A percentile compares a stretch with the other conserved stretches of the same genome.
Conservation (phyloP, 2,888 invertebrate species). For the Machimus rusticus region DNA sequence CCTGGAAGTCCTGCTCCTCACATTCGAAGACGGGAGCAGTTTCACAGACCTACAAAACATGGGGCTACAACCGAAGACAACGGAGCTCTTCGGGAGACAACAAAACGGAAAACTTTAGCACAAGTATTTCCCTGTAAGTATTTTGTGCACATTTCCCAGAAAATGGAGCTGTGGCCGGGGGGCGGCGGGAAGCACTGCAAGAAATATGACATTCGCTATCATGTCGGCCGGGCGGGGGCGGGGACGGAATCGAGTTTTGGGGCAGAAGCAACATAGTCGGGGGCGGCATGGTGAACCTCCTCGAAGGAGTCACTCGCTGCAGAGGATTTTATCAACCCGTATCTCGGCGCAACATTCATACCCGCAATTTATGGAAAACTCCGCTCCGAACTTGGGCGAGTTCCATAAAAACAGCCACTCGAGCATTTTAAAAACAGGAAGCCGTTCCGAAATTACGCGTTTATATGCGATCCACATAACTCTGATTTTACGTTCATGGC, state of each 20-base stretch:
- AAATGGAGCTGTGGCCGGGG: neutral
- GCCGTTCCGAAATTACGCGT: conserved; percentile 44
- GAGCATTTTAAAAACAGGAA: conserved; percentile 47
- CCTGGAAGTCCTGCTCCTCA: neutral
- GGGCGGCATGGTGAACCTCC: neutral
- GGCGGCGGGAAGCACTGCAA: neutral
- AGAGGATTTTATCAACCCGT: conserved; percentile 38
- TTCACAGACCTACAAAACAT: neutral
- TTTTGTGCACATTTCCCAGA: conserved; percentile 36
- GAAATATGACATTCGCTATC: conserved; percentile 31
- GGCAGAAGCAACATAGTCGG: neutral
- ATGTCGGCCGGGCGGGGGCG: neutral
- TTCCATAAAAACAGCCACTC: conserved; percentile 44
- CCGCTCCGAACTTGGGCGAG: conserved; percentile 42
- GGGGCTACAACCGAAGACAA: conserved; percentile 16
- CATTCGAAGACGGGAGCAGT: neutral
- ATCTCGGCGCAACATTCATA: conserved; percentile 42
- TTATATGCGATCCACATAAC: conserved; percentile 47
- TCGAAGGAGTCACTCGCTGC: conserved; percentile 1
- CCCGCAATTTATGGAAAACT: conserved; percentile 46
- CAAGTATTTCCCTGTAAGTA: conserved; percentile 29
- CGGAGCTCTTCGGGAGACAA: conserved; percentile 40
- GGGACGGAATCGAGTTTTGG: neutral
- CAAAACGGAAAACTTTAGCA: conserved; percentile 40
- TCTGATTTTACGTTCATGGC: conserved; percentile 43